Conservation (phyloP, 2,888 invertebrate species). For the Ctenicera cuprea region DNA sequence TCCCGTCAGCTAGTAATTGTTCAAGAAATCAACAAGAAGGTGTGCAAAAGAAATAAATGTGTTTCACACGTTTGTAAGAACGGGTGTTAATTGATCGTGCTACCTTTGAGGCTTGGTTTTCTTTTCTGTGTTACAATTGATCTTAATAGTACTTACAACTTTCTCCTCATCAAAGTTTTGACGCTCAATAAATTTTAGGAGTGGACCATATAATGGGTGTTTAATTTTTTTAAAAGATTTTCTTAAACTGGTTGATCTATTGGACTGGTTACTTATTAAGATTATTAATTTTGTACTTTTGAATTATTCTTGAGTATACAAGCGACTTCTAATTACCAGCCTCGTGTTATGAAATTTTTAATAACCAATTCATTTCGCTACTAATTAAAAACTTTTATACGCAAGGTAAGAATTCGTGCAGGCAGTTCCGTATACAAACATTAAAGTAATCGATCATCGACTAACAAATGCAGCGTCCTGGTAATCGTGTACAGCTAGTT, state of each 20-base stretch:
- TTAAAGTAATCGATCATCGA: slow-evolving; percentile 56
- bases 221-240: background rate
- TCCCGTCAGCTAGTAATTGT: background rate
- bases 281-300: background rate
- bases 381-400: slow-evolving; percentile 34
- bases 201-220: background rate
- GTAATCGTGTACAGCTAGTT: slow-evolving; percentile 50
- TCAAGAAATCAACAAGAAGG: slow-evolving; percentile 9
- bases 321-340: background rate
- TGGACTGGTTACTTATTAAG: background rate
- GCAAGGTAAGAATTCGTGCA: background rate
- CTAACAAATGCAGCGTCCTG: slow-evolving; percentile 54
- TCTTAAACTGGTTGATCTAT: background rate
- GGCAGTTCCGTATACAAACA: slow-evolving; percentile 19
- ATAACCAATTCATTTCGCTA: slow-evolving; percentile 23
- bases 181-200: slow-evolving; percentile 7
- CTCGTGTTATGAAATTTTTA: background rate
- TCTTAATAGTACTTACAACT: background rate
- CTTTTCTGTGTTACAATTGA: slow-evolving; percentile 14
- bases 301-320: slow-evolving; percentile 2
- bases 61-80: slow-evolving; percentile 6
- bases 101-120: slow-evolving; percentile 20
- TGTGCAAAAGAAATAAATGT: slow-evolving; percentile 26
- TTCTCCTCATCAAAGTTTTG: background rate
- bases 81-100: slow-evolving; percentile 20